Base-by-base conservation (phyloP, 2,888 invertebrate species). In the Helicoverpa assulta region DNA sequence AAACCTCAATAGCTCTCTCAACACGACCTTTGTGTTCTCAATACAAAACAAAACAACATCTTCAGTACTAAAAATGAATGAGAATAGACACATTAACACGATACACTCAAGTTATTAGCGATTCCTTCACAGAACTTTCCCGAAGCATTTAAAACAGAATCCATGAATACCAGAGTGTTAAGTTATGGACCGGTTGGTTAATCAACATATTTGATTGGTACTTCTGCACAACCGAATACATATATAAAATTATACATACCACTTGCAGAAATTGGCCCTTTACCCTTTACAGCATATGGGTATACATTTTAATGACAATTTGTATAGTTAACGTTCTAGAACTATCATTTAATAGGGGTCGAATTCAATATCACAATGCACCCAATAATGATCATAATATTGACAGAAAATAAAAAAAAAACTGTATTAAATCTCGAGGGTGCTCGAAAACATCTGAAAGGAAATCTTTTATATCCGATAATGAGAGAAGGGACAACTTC, bases 141-240 rank as follows among this genome's bases (percentile, higher is more conserved):
- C 40, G 16, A 51, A 29, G 18, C 58, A 64, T 64, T 37, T 64
- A 65, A 40, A 53, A 59, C 62, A 59, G 76, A 77, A 70, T 76
- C 21, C 64, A 47, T 79, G 56, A 79, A 80, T 81, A 67, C 52
- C 47, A 12, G 26, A 37, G 18, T 58, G 18, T 58, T 55, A 47
- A 26, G 43, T 47, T 60, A 47, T 7, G 21, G 40, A 50, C 54
- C 12, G 55, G 43, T 61, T 37, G 26, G 19, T 14, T 60, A 56
- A 69, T 81, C 62, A 70, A 53, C 64, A 61, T 77, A 66, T 58
- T 73, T 58, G 14, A 66, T 61, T 78, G 53, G 58, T 52, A 40
- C n/a, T 18, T 58, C 57, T 43, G 16, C 4, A 43, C 54, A 58
- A 57, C 10, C 58, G 43, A 51, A 58, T 47, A 37, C 53, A 19